phyloP scores from a whole-genome alignment of 2,888 invertebrate species.

The Subacronicta megacephala region DNA sequence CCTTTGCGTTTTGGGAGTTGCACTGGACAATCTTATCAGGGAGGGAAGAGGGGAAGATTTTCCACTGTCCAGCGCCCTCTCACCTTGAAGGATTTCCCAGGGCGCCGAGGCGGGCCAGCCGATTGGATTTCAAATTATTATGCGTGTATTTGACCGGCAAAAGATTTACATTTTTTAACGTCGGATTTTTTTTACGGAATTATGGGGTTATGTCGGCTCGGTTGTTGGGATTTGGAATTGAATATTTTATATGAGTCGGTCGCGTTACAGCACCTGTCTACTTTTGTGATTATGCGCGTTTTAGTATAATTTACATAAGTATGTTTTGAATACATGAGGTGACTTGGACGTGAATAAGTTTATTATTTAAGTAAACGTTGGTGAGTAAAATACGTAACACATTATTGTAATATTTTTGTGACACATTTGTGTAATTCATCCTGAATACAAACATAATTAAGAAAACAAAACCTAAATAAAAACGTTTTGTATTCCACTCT shows the following conservation, averaged over 20 bases:
- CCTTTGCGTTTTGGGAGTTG: constrained; percentile 88
- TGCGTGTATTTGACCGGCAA: constrained; percentile 78
- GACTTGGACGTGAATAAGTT: constrained; percentile 44
- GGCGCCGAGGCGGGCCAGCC: constrained; percentile 71
- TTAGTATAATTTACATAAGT: constrained; percentile 56
- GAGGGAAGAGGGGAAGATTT: constrained; percentile 82
- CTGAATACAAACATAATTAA: constrained; percentile 7
- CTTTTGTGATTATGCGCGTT: constrained; percentile 56
- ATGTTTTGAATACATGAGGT: constrained; percentile 46
- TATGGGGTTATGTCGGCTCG: constrained; percentile 59
- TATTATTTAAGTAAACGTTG: constrained; percentile 39
- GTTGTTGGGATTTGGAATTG: constrained; percentile 60
- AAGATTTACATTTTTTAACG: constrained; percentile 73
- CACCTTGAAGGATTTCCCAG: constrained; percentile 85
- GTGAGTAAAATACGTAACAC: constrained; percentile 30
- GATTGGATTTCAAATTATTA: constrained; percentile 87
- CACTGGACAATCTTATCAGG: constrained; percentile 89
- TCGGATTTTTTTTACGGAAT: constrained; percentile 55
- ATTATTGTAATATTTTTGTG: constrained; percentile 35
- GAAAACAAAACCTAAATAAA: not conserved
- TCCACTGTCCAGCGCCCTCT: constrained; percentile 85
- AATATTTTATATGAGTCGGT: constrained; percentile 61
- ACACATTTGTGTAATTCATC: constrained; percentile 24
- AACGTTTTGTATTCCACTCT: constrained; percentile 5
- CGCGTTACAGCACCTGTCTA: constrained; percentile 48